Evolutionary conservation across 2,888 invertebrate genomes (phyloP).

Genomic region (Elysia crispata): DNA sequence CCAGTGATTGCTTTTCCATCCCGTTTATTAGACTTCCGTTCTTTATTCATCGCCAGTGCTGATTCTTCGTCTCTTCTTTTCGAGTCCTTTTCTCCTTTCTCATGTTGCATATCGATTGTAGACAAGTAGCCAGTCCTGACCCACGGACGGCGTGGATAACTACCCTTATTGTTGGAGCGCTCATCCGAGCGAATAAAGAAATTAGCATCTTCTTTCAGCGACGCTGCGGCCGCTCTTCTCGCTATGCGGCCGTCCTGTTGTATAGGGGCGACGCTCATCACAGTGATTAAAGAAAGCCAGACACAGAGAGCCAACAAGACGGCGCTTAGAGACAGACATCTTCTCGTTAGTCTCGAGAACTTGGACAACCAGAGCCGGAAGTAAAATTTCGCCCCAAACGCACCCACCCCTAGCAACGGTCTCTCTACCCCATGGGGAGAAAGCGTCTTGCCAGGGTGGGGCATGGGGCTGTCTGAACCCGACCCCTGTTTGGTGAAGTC

Average conservation of each 20-base stretch:
- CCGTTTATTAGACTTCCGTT: no score
- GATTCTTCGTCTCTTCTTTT: no score
- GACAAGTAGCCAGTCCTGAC: no score
- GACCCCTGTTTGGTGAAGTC: no score
- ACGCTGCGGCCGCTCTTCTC: background rate
- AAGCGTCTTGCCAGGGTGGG: no score
- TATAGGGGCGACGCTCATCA: conserved; percentile 43
- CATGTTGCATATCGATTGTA: no score
- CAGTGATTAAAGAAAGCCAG: conserved; percentile 48
- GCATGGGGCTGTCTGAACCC: no score
- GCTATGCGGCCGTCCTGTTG: conserved; percentile 1
- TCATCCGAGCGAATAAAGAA: conserved; percentile 1
- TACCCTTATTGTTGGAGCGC: background rate
- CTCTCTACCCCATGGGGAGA: no score
- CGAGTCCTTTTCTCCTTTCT: no score
- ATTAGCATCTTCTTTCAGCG: conserved; percentile 32
- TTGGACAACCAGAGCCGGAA: conserved; percentile 21
- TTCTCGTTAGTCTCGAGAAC: background rate
- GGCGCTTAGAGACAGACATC: conserved; percentile 24
- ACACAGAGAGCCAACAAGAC: conserved; percentile 31
- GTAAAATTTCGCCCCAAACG: conserved; percentile 6
- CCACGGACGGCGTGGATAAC: background rate
- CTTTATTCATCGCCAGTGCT: no score
- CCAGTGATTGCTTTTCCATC: no score
- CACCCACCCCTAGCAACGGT: conserved; percentile 20